Evolutionary conservation across 1,140 invertebrate species (phyloP).

Genomic region (Papilio helenus): DNA sequence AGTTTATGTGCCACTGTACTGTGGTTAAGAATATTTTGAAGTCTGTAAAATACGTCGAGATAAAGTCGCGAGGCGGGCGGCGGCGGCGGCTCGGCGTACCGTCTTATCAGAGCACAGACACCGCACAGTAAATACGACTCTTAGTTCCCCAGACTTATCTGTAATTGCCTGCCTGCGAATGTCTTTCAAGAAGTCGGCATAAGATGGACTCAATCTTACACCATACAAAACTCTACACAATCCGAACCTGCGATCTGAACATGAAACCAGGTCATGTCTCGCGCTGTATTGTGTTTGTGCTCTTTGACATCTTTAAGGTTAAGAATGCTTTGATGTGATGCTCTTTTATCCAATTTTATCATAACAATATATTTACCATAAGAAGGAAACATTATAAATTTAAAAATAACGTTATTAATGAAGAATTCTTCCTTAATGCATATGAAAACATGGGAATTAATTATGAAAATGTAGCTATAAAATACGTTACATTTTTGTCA

Average conservation of each 20-base stretch:
- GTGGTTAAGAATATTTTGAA: constrained; percentile 30
- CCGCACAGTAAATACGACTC: constrained; percentile 74
- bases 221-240: constrained; percentile 66
- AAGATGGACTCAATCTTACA: constrained; percentile 74
- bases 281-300: constrained; percentile 59
- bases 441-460: constrained; percentile 24
- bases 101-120: constrained; percentile 62
- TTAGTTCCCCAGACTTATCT: constrained; percentile 79
- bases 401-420: neutral
- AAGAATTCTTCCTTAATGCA: neutral
- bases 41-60: constrained; percentile 23
- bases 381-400: neutral
- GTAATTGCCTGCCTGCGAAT: constrained; percentile 79
- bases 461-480: constrained; percentile 25
- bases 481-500: constrained; percentile 93
- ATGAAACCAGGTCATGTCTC: constrained; percentile 69
- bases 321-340: constrained; percentile 12
- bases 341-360: neutral
- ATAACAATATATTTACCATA: neutral
- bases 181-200: constrained; percentile 76
- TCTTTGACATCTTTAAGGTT: constrained; percentile 34
- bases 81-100: constrained; percentile 31
- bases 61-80: constrained; percentile 21
- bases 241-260: constrained; percentile 62
- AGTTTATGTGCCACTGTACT: constrained; percentile 14